Base-by-base conservation (phyloP, 1,140 invertebrate species). In the Lasaia peninsularis region DNA sequence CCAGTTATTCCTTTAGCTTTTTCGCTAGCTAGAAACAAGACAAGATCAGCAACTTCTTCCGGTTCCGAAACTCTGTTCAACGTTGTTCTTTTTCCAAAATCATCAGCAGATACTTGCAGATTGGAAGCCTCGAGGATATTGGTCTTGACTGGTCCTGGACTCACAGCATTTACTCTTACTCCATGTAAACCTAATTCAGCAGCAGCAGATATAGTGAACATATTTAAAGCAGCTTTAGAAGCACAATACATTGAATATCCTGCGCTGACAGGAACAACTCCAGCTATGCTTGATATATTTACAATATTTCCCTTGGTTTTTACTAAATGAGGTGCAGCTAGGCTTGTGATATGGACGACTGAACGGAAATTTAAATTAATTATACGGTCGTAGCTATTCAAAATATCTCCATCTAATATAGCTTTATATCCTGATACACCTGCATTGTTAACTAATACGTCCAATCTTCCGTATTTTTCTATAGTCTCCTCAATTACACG, bases 81-180 rank as follows among this genome's bases (percentile, higher is more conserved):
- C 6, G 64, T 56, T 3, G 16, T 6, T 3, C 9, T 34, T n/a
- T 35, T 48, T 24, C 7, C 40, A 24, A 63, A 50, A 32, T 63
- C 52, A 56, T 14, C 48, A 49, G 60, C 66, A 24, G 60, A 58
- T 20, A 49, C n/a, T n/a, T 8, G 56, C 7, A 37, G 21, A 9
- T 60, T 60, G 12, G 62, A 11, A 12, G 65, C 54, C 9, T 37
- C 9, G 8, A 52, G n/a, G 14, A 72, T 49, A 59, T 71, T 66
- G 5, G 67, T 72, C 12, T 67, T 65, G 1, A 67, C 62, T n/a
- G 49, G 37, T 20, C 69, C 69, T 0, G 71, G 69, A 2, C 58
- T 58, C n/a, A 76, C 58, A 7, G 53, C 62, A 58, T 78, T 78
- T 0, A 74, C 65, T 56, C 75, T 65, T 3, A 74, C 64, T 4